phyloP scores from a whole-genome alignment of 2,113 vertebrate genomes.

The Siphamia tubifer region DNA sequence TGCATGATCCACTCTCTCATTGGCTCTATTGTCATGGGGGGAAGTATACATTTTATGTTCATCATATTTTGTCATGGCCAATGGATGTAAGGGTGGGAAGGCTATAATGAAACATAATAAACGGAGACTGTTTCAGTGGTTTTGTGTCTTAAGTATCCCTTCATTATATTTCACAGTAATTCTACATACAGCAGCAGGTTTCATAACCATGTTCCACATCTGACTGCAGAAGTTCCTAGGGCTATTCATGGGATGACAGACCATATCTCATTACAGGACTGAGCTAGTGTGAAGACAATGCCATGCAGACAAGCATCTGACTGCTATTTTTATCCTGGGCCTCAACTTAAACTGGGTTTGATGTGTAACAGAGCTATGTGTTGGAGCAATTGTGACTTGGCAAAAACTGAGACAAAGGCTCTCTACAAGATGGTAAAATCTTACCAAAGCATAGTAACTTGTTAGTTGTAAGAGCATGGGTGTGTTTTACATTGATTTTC shows the following conservation, averaged over 20 bases:
- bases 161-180: background rate
- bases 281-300: conserved; percentile 40
- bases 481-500: too few species aligned
- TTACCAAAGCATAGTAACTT: background rate
- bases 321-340: conserved; percentile 47
- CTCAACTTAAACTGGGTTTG: conserved; percentile 5
- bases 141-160: background rate
- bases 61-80: conserved; percentile 49
- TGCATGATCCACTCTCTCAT: conserved; percentile 34
- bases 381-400: background rate
- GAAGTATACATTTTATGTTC: conserved; percentile 47
- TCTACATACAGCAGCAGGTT: background rate
- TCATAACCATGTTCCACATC: background rate
- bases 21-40: conserved; percentile 5
- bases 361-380: background rate
- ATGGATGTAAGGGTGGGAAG: conserved; percentile 13
- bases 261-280: conserved; percentile 39
- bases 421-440: background rate
- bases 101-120: conserved; percentile 71
- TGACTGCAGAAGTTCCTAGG: background rate
- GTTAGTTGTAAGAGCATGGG: too few species aligned
- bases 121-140: conserved; percentile 34
- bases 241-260: conserved; percentile 1
- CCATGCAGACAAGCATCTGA: conserved; percentile 4
- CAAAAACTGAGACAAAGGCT: background rate